Evolutionary conservation across 2,888 invertebrate genomes (phyloP).

Genomic region (Monochamus alternatus): DNA sequence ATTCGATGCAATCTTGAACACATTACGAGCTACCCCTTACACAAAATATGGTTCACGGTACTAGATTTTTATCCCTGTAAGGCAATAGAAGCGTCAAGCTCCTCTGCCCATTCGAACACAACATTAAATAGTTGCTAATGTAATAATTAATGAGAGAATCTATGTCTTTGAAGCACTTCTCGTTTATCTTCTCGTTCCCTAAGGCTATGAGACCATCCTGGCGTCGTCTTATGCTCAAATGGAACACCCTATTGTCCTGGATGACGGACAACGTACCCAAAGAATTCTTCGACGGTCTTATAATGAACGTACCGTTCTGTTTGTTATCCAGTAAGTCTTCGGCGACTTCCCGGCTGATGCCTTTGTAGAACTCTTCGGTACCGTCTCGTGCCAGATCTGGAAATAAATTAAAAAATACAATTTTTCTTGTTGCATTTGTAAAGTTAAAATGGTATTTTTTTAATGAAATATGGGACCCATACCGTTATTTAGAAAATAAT

Average conservation of each 20-base stretch:
- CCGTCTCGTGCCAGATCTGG: constrained; percentile 50
- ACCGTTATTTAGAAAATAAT: too few relatives aligned
- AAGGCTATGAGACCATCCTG: constrained; percentile 74
- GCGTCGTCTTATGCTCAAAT: constrained; percentile 74
- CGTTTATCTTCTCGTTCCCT: constrained; percentile 73
- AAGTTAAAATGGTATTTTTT: too few relatives aligned
- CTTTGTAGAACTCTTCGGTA: constrained; percentile 74
- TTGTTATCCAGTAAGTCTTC: constrained; percentile 73
- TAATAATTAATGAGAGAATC: constrained; percentile 74
- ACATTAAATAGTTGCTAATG: constrained; percentile 72
- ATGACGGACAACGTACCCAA: constrained; percentile 74
- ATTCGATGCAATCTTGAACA: too few relatives aligned
- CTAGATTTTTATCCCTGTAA: constrained; percentile 55
- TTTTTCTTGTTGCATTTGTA: too few relatives aligned
- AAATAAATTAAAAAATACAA: constrained; percentile 29
- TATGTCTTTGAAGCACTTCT: constrained; percentile 73
- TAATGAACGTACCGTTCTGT: constrained; percentile 76
- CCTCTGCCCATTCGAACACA: constrained; percentile 73
- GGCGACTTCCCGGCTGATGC: constrained; percentile 73
- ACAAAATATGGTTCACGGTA: background rate
- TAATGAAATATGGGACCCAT: too few relatives aligned
- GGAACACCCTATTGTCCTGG: constrained; percentile 73
- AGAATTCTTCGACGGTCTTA: constrained; percentile 74
- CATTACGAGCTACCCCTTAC: too few relatives aligned
- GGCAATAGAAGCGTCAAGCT: constrained; percentile 73